Base-by-base conservation (phyloP, 2,113 vertebrate genomes). In the Lepisosteus oculatus region DNA sequence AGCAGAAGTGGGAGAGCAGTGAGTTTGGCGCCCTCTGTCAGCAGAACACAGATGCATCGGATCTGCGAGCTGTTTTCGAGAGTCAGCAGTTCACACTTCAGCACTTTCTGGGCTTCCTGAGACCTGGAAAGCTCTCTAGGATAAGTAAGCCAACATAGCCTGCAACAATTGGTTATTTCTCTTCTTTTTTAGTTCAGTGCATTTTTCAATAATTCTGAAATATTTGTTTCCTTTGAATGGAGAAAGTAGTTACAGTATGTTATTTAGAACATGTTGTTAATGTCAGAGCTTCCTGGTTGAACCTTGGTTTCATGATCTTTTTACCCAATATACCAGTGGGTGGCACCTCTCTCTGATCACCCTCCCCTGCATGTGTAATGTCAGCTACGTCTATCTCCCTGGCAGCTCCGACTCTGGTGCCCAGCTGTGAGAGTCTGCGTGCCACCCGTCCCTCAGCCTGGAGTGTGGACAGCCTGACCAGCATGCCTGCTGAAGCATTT, bases 71-170 rank as follows among this genome's bases (percentile, higher is more conserved):
- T 0, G 17, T 86, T 51, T 91, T 89, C 70, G 57, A 79, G 41
- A 90, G 72, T 55, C 81, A 89, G 64, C 86, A 91, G 79, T 90
- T 89, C 79, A 74, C 90, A 51, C 83, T 93, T 6, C 91, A 92
- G 82, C 88, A 84, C 70, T 92, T 90, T 72, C 76, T 88, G 56
- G 89, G 90, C 43, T 90, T 90, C 79, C 84, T 90, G 57, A 87
- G 45, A 76, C 17, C 77, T 4, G 75, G 69, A 44, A 61, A 29
- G 55, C 3, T 12, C 6, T 77, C 81, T 2, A 47, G 14, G 8
- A 1, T 12, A 72, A 9, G 92, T 92, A 73, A 88, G 90, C 75
- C 67, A 43, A 8, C 8, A 6, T 6, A 9, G 55, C n/a, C 14
- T 51, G 47, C 17, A 29, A 29, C 17, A 29, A 29, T 29, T 29